Conservation (phyloP, 30 jellyfish, hydroid and myxozoan species). For the Pseudorhiza aurosa region DNA sequence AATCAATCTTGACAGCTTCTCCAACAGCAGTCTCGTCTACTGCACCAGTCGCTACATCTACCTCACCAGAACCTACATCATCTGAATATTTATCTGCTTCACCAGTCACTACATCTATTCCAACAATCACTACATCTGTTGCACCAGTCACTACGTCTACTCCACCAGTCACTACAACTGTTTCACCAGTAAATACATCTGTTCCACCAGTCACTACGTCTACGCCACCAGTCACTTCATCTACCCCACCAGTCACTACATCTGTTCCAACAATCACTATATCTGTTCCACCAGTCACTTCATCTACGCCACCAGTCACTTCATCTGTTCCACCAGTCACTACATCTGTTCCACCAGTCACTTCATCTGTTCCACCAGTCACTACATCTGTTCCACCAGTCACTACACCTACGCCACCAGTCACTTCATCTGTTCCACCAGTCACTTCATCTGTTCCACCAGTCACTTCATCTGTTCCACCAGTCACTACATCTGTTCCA, state of each 20-base stretch:
- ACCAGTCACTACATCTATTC: neutral
- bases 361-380: neutral
- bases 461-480: neutral
- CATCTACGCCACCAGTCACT: neutral
- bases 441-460: neutral
- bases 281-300: neutral
- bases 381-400: neutral
- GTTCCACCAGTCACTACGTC: neutral
- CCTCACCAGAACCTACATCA: neutral
- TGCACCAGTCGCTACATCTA: neutral
- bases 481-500: neutral
- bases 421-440: neutral
- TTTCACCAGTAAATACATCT: neutral
- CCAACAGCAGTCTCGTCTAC: neutral
- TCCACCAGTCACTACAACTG: neutral
- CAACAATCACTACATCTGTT: neutral
- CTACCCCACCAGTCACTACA: slow-evolving; percentile 3
- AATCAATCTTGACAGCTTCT: neutral
- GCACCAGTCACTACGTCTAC: neutral
- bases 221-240: neutral
- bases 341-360: neutral
- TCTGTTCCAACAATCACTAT: neutral
- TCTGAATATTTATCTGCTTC: neutral
- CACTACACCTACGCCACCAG: neutral
- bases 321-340: neutral